Evolutionary conservation across 2,888 invertebrate species (phyloP).

Genomic region (Gymnosoma rotundatum): DNA sequence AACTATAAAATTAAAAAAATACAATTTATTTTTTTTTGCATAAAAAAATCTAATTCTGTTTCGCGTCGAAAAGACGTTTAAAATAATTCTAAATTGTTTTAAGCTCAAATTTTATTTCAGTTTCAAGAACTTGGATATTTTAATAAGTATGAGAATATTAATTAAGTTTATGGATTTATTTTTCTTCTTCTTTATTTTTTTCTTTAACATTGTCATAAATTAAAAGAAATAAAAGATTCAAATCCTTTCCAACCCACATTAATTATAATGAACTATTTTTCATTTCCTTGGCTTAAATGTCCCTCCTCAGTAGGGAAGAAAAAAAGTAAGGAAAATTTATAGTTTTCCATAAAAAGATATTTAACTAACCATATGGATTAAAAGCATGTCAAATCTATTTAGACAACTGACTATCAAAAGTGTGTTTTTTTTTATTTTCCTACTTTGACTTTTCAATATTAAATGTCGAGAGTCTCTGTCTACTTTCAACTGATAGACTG

Average conservation of each 20-base stretch:
- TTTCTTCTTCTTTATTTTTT: neutral
- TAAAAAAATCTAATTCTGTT: no score
- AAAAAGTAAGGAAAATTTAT: slow-evolving; percentile 41
- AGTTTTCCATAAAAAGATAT: slow-evolving; percentile 40
- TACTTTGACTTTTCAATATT: slow-evolving; percentile 47
- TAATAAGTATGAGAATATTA: no score
- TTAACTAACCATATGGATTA: slow-evolving; percentile 47
- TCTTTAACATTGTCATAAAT: neutral
- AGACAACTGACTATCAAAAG: slow-evolving; percentile 67
- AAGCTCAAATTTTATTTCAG: no score
- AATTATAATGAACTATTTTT: slow-evolving; percentile 12
- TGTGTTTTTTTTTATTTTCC: slow-evolving; percentile 5
- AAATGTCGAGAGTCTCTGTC: slow-evolving; percentile 45
- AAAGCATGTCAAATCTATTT: slow-evolving; percentile 63
- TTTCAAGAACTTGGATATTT: no score
- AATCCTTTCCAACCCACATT: neutral
- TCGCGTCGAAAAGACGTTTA: no score
- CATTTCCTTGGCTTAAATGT: slow-evolving; percentile 21
- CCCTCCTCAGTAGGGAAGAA: neutral
- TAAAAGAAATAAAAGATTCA: neutral
- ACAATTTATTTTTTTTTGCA: no score
- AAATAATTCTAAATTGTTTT: no score
- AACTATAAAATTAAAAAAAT: no score
- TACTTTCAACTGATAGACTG: slow-evolving; percentile 48
- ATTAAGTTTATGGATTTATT: neutral